Evolutionary conservation across 1,140 invertebrate species (phyloP), one percentile per base, ranked within the genome.

Genomic region (Magallana gigas): DNA sequence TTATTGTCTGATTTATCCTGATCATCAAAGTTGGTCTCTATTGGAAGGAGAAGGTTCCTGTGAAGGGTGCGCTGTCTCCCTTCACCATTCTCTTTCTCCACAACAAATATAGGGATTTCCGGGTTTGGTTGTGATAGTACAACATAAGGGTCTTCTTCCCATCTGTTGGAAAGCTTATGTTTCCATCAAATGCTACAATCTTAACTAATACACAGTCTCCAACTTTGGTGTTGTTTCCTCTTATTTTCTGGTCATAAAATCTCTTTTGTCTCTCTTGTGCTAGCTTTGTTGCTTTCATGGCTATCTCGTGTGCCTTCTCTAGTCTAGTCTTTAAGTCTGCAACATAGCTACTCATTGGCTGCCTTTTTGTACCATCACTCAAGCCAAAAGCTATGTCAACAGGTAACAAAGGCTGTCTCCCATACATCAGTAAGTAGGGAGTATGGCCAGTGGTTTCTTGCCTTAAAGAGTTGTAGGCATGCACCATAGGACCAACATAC

Each of bases 341-440:
- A 3, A 88, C 88, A 85, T 88, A 88, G n/a, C 56, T 68, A 23
- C 68, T 68, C 58, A 82, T 29, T n/a, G 64, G 18, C 18, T 29
- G 58, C 58, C 56, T 68, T 3, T 57, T 62, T 16, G 14, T 85
- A 12, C 11, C 14, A 9, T 9, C 85, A 8, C 57, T 48, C 23
- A 90, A 11, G 12, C 85, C 89, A 85, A 90, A 90, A 1, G 71
- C 60, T 36, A 90, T 36, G 64, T 90, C 88, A n/a, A 89, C 84
- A 3, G 88, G 88, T 5, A 90, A 58, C 16, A 81, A 5, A 5
- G 88, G 90, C 23, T 86, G 62, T 14, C 90, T 29, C 29, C 89
- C 87, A 71, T 87, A 85, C 85, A 90, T 88, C 6, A 90, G 83
- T 56, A 84, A 89, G 76, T 84, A 90, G 29, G 89, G 89, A 48